phyloP scores from a whole-genome alignment of 2,888 invertebrate species.

The Mycogona germanica region DNA sequence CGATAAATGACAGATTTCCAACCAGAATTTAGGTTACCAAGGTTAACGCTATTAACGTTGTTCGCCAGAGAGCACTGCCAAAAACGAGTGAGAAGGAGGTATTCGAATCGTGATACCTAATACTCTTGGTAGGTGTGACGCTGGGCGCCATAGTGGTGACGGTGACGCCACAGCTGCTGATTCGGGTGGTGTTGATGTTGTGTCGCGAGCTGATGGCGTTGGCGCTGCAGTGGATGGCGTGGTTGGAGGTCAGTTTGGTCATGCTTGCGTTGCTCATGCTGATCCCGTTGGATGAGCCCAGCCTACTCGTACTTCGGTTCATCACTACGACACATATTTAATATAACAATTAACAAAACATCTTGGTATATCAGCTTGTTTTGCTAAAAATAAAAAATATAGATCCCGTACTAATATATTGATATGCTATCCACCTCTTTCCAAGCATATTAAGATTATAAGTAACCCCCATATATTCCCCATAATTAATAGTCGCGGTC shows the following conservation, averaged over 20 bases:
- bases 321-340: no score
- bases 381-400: slow-evolving; percentile 3
- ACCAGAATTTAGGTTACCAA: no score
- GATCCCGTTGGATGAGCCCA: slow-evolving; percentile 50
- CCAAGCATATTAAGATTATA: no score
- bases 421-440: no score
- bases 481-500: no score
- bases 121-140: slow-evolving; percentile 28
- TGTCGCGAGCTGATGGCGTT: slow-evolving; percentile 25
- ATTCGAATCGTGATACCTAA: slow-evolving; percentile 26
- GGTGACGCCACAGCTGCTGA: slow-evolving; percentile 46
- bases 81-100: no score
- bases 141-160: slow-evolving; percentile 40
- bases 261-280: slow-evolving; percentile 81
- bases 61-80: background rate
- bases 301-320: slow-evolving; percentile 26
- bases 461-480: no score
- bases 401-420: background rate
- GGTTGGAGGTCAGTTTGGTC: slow-evolving; percentile 64
- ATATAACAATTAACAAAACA: slow-evolving; percentile 18
- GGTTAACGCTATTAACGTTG: no score
- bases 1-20: background rate
- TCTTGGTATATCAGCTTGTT: no score
- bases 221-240: slow-evolving; percentile 32
- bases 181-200: slow-evolving; percentile 29